These are phyloP conservation scores for Pionites leucogaster DNA, from an alignment of 2,113 vertebrate genomes.

Conservation along the genomic window DNA sequence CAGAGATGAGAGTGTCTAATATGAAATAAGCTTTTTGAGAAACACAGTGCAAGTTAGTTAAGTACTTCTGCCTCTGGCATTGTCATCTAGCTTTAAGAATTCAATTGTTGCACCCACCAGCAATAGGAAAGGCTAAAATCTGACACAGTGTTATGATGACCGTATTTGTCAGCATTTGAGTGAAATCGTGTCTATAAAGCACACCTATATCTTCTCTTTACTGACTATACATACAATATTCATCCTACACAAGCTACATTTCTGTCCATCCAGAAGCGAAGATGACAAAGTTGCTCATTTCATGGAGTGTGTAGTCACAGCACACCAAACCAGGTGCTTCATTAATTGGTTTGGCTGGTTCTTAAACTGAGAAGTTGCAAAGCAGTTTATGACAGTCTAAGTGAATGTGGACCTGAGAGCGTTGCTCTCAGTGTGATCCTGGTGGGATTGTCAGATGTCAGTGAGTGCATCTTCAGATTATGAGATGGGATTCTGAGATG, in stretches of 20 bases:
- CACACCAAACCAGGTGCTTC: neutral
- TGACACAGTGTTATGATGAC: neutral
- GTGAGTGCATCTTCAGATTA: neutral
- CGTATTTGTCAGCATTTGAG: neutral
- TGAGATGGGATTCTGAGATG: neutral
- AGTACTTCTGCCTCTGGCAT: neutral
- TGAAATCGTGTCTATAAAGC: neutral
- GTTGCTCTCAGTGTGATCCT: fast-evolving
- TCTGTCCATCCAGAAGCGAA: neutral
- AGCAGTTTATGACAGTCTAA: neutral
- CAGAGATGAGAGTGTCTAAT: neutral
- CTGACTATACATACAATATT: neutral
- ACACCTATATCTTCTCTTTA: neutral
- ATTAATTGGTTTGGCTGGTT: neutral
- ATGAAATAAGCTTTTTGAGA: neutral
- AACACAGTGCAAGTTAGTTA: neutral
- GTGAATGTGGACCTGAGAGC: neutral
- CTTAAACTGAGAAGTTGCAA: neutral
- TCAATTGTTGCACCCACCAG: neutral
- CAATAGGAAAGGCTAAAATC: neutral
- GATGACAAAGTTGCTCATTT: fast-evolving
- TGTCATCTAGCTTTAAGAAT: neutral
- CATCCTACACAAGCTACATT: neutral
- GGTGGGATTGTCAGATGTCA: neutral
- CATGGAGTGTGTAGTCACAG: fast-evolving